Percentiles rank a stretch among this genome's conserved stretches.
Evolutionary conservation across 2,888 invertebrate species (phyloP).

Genomic region (Tetragonisca angustula): DNA sequence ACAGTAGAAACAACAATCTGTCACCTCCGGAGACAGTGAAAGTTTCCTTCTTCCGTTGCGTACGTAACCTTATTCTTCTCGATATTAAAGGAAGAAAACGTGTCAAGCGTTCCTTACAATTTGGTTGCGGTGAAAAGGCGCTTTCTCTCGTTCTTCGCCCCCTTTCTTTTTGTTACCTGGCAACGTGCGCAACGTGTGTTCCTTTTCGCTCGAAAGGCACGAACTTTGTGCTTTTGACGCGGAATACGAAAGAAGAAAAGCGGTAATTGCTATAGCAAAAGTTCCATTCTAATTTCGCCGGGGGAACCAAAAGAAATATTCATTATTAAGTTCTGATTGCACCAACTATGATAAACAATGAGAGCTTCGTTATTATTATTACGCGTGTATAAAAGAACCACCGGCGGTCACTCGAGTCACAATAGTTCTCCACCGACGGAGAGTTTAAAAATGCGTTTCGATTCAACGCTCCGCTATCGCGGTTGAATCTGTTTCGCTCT

Average conservation of each 20-base stretch:
- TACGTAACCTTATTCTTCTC: background rate
- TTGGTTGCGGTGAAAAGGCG: constrained; percentile 19
- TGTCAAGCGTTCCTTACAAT: constrained; percentile 31
- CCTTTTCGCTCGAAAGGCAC: constrained; percentile 22
- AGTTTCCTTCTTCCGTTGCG: background rate
- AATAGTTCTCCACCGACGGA: background rate
- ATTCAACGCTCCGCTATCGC: background rate
- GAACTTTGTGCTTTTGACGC: constrained; percentile 52
- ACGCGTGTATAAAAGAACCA: background rate
- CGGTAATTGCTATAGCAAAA: constrained; percentile 52
- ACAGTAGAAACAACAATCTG: background rate
- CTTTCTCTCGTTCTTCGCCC: background rate
- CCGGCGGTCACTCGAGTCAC: background rate
- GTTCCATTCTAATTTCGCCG: constrained; percentile 40
- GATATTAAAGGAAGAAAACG: constrained; percentile 19
- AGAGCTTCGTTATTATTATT: constrained; percentile 21
- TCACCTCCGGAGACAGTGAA: background rate
- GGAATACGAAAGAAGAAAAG: constrained; percentile 38
- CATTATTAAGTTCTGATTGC: constrained; percentile 39
- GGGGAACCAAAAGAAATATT: constrained; percentile 12
- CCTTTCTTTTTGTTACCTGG: constrained; percentile 15
- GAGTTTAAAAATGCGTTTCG: constrained; percentile 16
- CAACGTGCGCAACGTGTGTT: constrained; percentile 39
- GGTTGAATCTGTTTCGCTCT: background rate
- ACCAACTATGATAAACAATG: constrained; percentile 19